Base-by-base conservation (phyloP, 2,113 vertebrate genomes). In the Oryzias woworae region DNA sequence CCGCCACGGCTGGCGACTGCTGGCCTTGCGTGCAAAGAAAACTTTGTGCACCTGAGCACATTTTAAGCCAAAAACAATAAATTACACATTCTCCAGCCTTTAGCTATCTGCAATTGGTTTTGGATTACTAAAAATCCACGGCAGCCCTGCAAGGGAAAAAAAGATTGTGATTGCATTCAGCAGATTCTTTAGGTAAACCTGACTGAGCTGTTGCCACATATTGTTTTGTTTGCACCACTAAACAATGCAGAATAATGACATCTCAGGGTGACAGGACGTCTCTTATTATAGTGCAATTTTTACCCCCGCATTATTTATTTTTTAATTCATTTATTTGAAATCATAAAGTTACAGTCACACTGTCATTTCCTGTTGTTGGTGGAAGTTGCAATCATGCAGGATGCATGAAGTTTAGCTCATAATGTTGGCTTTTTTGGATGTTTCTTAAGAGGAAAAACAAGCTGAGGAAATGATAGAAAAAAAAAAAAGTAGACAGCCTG, bases 241-340 rank as follows among this genome's bases (percentile, higher is more conserved):
- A 86, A 82, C 81, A 77, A 61, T 76, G 75, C 71, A 31, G 60
- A 69, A 77, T 87, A 89, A 89, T 84, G 85, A 82, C 74, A 63
- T 71, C 73, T 72, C 62, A 41, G 36, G 64, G 59, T 85, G 85
- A 78, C 82, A 83, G 64, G 47, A 42, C 51, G 63, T 71, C 44
- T 3, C 55, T 65, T 62, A 60, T 50, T 60, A 50, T 51, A 24
- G 60, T 60, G 51, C 66, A 18, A 45, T 49, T 48, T 75, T 51
- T 54, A 71, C 50, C 15, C 16, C 50, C 24, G 77, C 15, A 45
- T 23, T 63, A 49, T 82, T 61, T 18, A 8, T 75, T 61, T 71
- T 65, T 51, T 62, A 52, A 62, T 81, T 58, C 62, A 61, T 42
- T 48, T 3, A 15, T 64, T 57, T 56, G 36, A 68, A 76, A 71